Evolutionary conservation across 2,113 vertebrate species (phyloP).

Genomic region (Nycticorax nycticorax): DNA sequence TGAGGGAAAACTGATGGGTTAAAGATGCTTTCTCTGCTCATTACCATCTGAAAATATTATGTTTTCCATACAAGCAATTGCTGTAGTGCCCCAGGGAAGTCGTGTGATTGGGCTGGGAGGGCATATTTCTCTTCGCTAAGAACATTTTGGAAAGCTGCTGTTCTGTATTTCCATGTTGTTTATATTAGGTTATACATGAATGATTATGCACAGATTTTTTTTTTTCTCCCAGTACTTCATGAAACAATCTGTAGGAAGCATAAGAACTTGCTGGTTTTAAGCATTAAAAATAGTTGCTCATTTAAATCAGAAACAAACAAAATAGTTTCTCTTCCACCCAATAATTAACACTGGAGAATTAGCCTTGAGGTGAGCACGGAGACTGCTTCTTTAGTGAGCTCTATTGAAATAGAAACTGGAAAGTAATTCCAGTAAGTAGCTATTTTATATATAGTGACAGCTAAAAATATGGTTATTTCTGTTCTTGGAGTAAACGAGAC

Average conservation of each 20-base stretch:
- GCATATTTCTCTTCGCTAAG: neutral
- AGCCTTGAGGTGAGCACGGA: constrained; percentile 25
- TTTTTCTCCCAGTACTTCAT: neutral
- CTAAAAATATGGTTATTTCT: neutral
- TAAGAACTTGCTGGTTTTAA: neutral
- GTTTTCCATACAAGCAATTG: constrained; percentile 37
- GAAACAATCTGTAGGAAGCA: neutral
- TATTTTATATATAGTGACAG: neutral
- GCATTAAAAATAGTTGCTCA: neutral
- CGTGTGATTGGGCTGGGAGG: neutral
- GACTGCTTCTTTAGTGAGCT: neutral
- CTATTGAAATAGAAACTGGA: neutral
- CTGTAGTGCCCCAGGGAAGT: constrained; percentile 42
- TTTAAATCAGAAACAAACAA: constrained; percentile 22
- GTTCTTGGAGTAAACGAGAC: neutral
- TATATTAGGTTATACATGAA: constrained; percentile 20
- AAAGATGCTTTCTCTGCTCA: constrained; percentile 32
- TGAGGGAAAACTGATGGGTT: constrained; percentile 34
- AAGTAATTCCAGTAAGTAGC: neutral
- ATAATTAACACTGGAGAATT: constrained; percentile 9
- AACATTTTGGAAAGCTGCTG: constrained; percentile 38
- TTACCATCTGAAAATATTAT: constrained; percentile 53
- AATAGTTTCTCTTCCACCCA: neutral
- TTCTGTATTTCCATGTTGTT: neutral
- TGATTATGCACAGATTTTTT: neutral